Evolutionary conservation across 2,113 vertebrate species (phyloP), one percentile per base, ranked within the genome.

Genomic region (Albula glossodonta): DNA sequence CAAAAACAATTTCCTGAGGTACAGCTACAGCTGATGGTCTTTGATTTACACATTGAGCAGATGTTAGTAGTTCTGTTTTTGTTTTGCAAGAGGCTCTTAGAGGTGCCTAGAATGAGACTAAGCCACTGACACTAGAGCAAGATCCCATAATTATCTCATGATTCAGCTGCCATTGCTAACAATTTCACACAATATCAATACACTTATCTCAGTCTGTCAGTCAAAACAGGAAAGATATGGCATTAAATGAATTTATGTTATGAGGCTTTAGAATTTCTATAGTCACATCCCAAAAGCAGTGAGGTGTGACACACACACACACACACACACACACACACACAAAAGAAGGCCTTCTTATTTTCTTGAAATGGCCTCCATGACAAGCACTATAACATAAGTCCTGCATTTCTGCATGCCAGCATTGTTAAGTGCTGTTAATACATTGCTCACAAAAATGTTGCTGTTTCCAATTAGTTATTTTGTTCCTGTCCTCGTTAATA

Each of bases 381-480:
- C 31, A 6, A 49, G 31, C 78, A 13, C 50, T 50, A 70, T 81
- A 70, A 66, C 22, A 49, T 57, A 81, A 10, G 51, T 50, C n/a
- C 49, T 13, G 57, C 5, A 81, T 52, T 70, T 81, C 85, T 66
- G 19, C 25, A 50, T 74, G 41, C 22, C 63, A 2, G 22, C 31
- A 41, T 41, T 86, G 41, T 81, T 81, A 81, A 86, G 15, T 56
- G 81, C 82, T 82, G 89, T 80, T 78, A 80, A 63, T 83, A 31
- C 85, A 70, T 86, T 63, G 81, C 88, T 88, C 89, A 80, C 89
- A 94, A 81, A 82, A 90, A 94, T 91, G 88, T 91, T 92, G 90
- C 95, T 96, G 94, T 94, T 97, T 96, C 93, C 93, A 96, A 96
- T 96, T 96, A 97, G 91, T 92, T 89, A 91, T 84, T 31, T 89